Percentiles rank a stretch among this genome's conserved stretches.
phyloP scores from a whole-genome alignment of 2,888 invertebrate species.

The Aradus depressus region DNA sequence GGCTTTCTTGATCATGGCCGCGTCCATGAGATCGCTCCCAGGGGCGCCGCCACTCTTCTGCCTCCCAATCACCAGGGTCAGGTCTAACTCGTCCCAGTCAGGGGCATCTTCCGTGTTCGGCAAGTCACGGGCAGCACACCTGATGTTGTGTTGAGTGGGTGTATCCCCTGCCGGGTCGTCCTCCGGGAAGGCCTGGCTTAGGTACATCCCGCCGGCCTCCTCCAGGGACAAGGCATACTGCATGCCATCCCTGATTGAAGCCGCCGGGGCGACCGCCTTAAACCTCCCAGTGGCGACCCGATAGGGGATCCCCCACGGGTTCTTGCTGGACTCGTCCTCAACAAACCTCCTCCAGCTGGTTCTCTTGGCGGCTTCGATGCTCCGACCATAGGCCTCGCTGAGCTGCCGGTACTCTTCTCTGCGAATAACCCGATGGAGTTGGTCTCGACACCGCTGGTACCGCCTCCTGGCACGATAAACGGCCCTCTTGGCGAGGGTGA shows the following conservation, averaged over 20 bases:
- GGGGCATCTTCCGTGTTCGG: background rate
- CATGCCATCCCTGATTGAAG: background rate
- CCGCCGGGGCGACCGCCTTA: background rate
- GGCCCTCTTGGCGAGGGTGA: background rate
- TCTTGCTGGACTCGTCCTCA: background rate
- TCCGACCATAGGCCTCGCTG: background rate
- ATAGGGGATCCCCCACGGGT: slow-evolving; percentile 9
- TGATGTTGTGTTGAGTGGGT: background rate
- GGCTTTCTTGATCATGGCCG: slow-evolving; percentile 4
- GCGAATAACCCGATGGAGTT: background rate
- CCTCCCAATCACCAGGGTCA: background rate
- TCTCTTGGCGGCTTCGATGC: background rate
- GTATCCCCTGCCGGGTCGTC: background rate
- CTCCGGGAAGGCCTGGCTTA: background rate
- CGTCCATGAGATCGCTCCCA: background rate
- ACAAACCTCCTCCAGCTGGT: slow-evolving; percentile 2
- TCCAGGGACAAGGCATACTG: background rate
- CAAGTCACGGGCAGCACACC: background rate
- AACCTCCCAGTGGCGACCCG: background rate
- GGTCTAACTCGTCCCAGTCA: background rate
- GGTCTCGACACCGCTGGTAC: background rate
- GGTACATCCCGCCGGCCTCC: background rate
- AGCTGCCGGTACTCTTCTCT: background rate
- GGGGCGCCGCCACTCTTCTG: background rate
- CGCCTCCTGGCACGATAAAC: background rate